Conservation (phyloP, 2,113 vertebrate species). For the Hassar affinis region DNA sequence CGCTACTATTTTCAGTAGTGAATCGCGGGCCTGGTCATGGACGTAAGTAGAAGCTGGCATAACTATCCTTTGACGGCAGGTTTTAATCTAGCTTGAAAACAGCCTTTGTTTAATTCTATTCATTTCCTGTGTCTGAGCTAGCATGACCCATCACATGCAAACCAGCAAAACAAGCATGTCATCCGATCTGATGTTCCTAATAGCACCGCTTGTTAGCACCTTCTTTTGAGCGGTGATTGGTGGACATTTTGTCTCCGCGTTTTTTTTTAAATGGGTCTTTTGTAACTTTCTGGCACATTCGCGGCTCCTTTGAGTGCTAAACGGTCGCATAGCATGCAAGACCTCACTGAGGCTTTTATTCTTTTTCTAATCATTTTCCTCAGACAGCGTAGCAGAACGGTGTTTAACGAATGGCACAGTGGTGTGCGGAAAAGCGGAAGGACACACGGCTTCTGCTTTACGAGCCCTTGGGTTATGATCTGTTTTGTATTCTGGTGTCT, state of each 20-base stretch:
- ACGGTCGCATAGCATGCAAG: slow-evolving; percentile 1
- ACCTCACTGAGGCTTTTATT: not conserved
- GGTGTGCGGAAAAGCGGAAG: slow-evolving; percentile 8
- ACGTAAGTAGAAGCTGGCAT: not conserved
- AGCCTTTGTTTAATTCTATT: not conserved
- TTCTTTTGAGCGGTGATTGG: slow-evolving; percentile 1
- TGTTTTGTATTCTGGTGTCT: not conserved
- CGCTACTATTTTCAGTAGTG: slow-evolving; percentile 6
- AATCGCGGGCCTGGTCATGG: not conserved
- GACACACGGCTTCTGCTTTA: not conserved
- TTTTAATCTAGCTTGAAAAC: not conserved
- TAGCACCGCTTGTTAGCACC: not conserved
- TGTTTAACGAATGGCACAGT: not conserved
- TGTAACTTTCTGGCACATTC: slow-evolving; percentile 9
- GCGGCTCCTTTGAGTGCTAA: not conserved
- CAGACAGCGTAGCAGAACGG: not conserved
- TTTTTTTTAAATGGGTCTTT: slow-evolving; percentile 24
- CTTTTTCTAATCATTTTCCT: not conserved
- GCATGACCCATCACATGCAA: not conserved
- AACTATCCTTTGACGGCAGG: not conserved
- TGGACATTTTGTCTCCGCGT: not conserved
- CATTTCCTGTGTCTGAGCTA: not conserved
- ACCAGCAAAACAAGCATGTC: not conserved
- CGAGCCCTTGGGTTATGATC: not conserved
- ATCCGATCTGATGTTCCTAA: not conserved